Conservation (phyloP, 1,140 invertebrate genomes). For the Musca domestica region DNA sequence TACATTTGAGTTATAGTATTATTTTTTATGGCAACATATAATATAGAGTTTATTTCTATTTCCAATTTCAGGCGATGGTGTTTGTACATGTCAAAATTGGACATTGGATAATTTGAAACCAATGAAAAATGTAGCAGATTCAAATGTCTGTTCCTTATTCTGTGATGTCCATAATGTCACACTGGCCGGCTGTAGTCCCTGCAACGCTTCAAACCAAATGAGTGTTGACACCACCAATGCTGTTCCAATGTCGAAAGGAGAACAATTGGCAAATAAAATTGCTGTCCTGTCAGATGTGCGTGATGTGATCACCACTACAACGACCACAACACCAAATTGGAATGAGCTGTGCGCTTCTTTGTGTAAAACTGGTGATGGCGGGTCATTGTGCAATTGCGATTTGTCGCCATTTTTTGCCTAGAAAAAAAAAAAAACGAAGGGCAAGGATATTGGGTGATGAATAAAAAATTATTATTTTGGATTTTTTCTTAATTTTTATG, state of each 20-base stretch:
- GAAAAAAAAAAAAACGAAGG: neutral
- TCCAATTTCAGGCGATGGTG: conserved; percentile 18
- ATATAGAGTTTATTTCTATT: conserved; percentile 9
- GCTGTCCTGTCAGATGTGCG: too few relatives aligned
- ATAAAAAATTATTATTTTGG: neutral
- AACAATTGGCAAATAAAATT: too few relatives aligned
- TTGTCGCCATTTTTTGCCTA: conserved; percentile 52
- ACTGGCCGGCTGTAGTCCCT: conserved; percentile 42
- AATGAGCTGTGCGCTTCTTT: conserved; percentile 54
- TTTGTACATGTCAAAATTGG: conserved; percentile 19
- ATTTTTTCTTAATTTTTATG: neutral
- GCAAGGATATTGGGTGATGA: neutral
- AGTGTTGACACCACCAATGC: neutral
- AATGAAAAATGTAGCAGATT: neutral
- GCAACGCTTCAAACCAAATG: neutral
- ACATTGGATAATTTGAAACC: neutral
- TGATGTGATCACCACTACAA: neutral
- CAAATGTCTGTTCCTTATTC: conserved; percentile 37
- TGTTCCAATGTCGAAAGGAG: too few relatives aligned
- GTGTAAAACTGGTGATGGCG: conserved; percentile 57
- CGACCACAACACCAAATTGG: conserved; percentile 49
- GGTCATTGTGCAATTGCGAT: conserved; percentile 60
- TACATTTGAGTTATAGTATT: too few relatives aligned
- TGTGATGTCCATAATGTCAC: conserved; percentile 35
- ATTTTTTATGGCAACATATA: too few relatives aligned